These are phyloP conservation scores for Elephas maximus DNA, from an alignment of 2,113 vertebrate genomes.

Conservation along the genomic window DNA sequence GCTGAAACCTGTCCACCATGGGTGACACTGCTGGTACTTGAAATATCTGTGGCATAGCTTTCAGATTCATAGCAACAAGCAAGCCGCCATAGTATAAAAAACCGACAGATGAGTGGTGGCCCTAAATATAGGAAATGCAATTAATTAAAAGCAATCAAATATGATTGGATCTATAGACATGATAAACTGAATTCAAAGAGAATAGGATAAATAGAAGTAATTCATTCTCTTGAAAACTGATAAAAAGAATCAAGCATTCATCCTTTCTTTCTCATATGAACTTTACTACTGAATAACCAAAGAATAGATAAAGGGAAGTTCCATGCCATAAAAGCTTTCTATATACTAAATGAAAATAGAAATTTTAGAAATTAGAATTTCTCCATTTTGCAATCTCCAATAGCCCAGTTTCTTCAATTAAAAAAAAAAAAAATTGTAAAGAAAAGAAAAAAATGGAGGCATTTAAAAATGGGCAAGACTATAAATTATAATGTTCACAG, in stretches of 20 bases:
- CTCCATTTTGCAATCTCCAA: not conserved
- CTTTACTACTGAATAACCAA: not conserved
- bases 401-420: not conserved
- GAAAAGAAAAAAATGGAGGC: not conserved
- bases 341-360: not conserved
- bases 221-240: not conserved
- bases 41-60: too few relatives aligned
- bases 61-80: too few relatives aligned
- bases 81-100: too few relatives aligned
- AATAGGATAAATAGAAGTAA: not conserved
- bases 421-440: not conserved
- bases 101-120: too few relatives aligned
- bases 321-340: not conserved
- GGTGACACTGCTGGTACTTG: too few relatives aligned
- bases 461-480: not conserved
- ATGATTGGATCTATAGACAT: not conserved
- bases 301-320: not conserved
- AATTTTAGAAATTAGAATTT: not conserved
- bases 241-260: not conserved
- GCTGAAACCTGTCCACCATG: too few relatives aligned
- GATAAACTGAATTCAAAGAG: not conserved
- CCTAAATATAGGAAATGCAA: not conserved
- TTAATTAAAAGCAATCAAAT: not conserved
- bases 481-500: not conserved
- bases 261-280: not conserved